Conservation (phyloP, 2,797 vertebrate genomes). For the Eulemur albifrons region DNA sequence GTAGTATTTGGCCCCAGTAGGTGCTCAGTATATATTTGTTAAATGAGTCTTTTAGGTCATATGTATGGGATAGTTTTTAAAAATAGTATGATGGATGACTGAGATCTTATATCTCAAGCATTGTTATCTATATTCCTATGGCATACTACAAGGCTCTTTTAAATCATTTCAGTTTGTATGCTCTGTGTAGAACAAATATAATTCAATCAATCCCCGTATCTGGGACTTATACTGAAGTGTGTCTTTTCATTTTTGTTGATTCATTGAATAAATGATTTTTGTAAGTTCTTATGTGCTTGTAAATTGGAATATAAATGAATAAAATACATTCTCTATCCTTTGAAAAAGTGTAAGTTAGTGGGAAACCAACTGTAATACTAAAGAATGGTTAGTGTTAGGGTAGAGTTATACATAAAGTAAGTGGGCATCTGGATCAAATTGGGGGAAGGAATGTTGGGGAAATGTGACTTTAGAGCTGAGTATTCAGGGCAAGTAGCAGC, state of each 20-base stretch:
- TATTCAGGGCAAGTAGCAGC: neutral
- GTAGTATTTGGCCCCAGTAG: neutral
- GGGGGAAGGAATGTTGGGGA: neutral
- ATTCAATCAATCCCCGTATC: neutral
- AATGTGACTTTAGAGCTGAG: neutral
- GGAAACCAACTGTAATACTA: neutral
- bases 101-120: neutral
- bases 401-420: neutral
- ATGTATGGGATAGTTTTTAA: neutral
- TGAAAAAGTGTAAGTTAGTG: neutral
- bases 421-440: neutral
- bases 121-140: neutral
- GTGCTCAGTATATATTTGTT: neutral
- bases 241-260: neutral
- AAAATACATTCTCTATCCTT: neutral
- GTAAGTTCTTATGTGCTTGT: neutral
- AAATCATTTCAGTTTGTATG: neutral
- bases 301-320: neutral
- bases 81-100: neutral
- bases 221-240: neutral
- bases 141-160: neutral
- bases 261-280: slow-evolving; percentile 7
- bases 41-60: neutral
- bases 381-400: neutral
- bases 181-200: neutral